Evolutionary conservation across 2,113 vertebrate genomes (phyloP), one percentile per base, ranked within the genome.

Genomic region (Formicarius rufipectus): DNA sequence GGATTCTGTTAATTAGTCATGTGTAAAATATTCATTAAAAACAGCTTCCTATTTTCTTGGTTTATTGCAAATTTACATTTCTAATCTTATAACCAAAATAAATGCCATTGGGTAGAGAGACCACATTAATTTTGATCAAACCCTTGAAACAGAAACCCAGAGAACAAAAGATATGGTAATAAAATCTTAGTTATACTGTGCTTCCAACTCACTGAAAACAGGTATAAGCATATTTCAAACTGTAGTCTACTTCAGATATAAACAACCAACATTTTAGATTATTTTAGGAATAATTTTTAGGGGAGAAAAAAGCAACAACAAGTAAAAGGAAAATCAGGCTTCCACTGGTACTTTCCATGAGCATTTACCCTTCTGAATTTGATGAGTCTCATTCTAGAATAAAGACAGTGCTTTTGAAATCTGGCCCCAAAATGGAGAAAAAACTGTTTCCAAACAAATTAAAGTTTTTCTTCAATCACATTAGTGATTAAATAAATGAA

Each of bases 1-100:
- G 97, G 97, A 97, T 97, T 98, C 96, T 98, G 97, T 98, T 98
- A 98, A 98, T 98, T 98, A 98, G 97, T 98, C 98, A 98, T 98
- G 97, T 96, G 98, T 98, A 98, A 98, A 98, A 98, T 98, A 98
- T 98, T 98, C 98, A 98, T 98, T 98, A 98, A 98, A 98, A 98
- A 93, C 96, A 97, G 97, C 94, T 98, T 98, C 93, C 93, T 98
- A 98, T 98, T 98, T 98, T 98, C 97, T 97, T 95, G 95, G 97
- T 98, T 98, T 98, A 98, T 98, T 98, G 96, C 97, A 98, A 98
- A 98, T 98, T 98, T 98, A 98, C 97, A 98, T 98, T 98, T 98
- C 97, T 98, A 98, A 98, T 98, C 95, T 98, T 97, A 97, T 98
- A 98, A 98, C 97, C 93, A 97, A 98, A 98, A 98, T 95, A 98